Base-by-base conservation (phyloP, 2,113 vertebrate species). In the Silurus meridionalis region DNA sequence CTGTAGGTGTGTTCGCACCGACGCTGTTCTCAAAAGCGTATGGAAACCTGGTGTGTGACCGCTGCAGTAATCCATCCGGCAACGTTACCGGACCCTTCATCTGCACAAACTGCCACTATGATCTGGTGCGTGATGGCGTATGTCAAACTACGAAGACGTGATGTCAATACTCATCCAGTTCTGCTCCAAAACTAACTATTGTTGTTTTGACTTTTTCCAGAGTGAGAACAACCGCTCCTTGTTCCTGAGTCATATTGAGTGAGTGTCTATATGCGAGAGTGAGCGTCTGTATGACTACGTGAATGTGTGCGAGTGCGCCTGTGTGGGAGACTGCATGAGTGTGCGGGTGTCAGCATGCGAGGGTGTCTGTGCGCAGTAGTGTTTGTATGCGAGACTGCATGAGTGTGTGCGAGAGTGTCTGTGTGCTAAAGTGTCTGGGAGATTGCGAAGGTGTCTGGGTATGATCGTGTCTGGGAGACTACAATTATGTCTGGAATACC, bases 1-100 rank as follows among this genome's bases (percentile, higher is more conserved):
- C 28, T 37, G 9, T 66, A 98, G 97, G 97, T 8, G 96, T 97
- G 52, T 97, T 97, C 83, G 96, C 97, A 19, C 97, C 96, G 0
- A 97, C 96, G 0, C 95, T 98, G 25, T 98, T 97, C 93, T 96
- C 96, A 69, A 98, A 98, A 92, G 95, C 95, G 2, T 98, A 97
- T 0, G 96, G 97, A 64, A 95, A 94, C 88, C 89, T 97, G 93
- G 89, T 97, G 11, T 98, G 97, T 1, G 95, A 95, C 0, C 95
- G 94, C 86, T 98, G 97, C 91, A 92, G 94, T 89, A 96, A 93
- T 0, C 0, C 93, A 52, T 93, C 94, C 6, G 94, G 93, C 50
- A 96, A 97, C 67, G 69, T 67, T 0, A 93, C 93, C 2, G 92
- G 92, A 0, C 93, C 95, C 64, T 96, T 96, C 85, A 66, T 95